Conservation (phyloP, 2,888 invertebrate genomes). For the Chalcosyrphus nemorum region DNA sequence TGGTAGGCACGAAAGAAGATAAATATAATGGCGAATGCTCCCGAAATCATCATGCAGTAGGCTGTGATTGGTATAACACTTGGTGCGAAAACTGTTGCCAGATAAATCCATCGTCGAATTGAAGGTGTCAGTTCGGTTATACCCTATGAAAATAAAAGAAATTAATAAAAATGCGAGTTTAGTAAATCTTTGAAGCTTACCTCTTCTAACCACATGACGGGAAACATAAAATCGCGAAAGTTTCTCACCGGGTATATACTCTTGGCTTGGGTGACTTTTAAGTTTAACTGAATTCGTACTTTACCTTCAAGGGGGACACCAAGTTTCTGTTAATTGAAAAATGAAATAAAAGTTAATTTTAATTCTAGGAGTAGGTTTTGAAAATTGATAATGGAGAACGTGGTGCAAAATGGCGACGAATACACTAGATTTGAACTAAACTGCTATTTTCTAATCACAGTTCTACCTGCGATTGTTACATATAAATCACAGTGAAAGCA, state of each 20-base stretch:
- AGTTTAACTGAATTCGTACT: conserved; percentile 90
- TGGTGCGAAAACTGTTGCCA: conserved; percentile 90
- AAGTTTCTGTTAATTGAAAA: conserved; percentile 85
- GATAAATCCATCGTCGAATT: conserved; percentile 91
- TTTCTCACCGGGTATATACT: conserved; percentile 88
- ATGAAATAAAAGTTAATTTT: background rate
- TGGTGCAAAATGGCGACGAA: too few species aligned
- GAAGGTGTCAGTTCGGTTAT: conserved; percentile 90
- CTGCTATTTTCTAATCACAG: too few species aligned
- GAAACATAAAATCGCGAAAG: conserved; percentile 91
- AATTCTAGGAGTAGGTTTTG: background rate
- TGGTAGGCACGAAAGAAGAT: conserved; percentile 90
- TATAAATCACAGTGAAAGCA: too few species aligned
- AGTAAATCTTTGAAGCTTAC: conserved; percentile 81
- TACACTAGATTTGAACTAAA: too few species aligned
- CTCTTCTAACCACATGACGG: conserved; percentile 95
- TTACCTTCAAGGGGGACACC: conserved; percentile 93
- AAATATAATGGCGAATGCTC: conserved; percentile 85
- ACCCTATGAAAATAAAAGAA: conserved; percentile 83
- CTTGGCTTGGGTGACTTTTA: conserved; percentile 89
- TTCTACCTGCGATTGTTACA: too few species aligned
- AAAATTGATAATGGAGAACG: too few species aligned
- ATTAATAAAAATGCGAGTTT: background rate
- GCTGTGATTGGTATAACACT: conserved; percentile 87
- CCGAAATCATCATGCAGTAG: conserved; percentile 88